These are phyloP conservation scores for Anhinga rufa DNA, from an alignment of 2,113 vertebrate species.

Conservation along the genomic window DNA sequence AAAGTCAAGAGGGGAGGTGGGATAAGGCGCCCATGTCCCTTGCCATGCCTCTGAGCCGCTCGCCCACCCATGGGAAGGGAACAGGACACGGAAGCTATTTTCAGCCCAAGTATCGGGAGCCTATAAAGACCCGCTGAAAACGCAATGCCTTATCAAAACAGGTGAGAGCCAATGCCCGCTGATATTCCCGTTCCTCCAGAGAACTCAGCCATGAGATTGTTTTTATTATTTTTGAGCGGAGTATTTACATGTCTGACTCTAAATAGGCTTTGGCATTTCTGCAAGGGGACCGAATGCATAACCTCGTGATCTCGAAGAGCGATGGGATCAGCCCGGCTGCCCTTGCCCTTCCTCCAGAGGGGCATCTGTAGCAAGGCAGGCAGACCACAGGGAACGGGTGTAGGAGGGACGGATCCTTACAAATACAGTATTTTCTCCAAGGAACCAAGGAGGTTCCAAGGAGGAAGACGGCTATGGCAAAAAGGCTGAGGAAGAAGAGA, in stretches of 20 bases:
- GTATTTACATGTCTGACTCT: neutral
- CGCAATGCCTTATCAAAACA: neutral
- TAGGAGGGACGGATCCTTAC: neutral
- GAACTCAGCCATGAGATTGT: neutral
- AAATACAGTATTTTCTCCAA: neutral
- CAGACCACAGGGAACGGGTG: neutral
- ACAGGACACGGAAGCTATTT: neutral
- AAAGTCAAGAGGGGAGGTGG: neutral
- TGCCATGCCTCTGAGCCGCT: neutral
- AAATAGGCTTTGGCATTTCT: neutral
- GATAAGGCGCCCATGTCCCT: neutral
- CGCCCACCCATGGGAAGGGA: neutral
- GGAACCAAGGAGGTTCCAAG: neutral
- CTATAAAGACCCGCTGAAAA: neutral
- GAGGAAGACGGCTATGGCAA: neutral
- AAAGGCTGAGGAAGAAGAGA: neutral
- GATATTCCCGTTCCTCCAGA: neutral
- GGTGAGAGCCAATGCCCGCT: neutral
- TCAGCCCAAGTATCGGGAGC: neutral
- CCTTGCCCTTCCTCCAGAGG: neutral
- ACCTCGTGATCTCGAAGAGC: accelerated
- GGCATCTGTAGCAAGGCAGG: neutral
- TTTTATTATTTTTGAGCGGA: neutral
- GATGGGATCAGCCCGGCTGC: neutral
- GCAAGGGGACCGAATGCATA: neutral